A percentile compares a stretch with the other conserved stretches of the same genome.
phyloP scores from a whole-genome alignment of 2,113 vertebrate species.

The Dromas ardeola region DNA sequence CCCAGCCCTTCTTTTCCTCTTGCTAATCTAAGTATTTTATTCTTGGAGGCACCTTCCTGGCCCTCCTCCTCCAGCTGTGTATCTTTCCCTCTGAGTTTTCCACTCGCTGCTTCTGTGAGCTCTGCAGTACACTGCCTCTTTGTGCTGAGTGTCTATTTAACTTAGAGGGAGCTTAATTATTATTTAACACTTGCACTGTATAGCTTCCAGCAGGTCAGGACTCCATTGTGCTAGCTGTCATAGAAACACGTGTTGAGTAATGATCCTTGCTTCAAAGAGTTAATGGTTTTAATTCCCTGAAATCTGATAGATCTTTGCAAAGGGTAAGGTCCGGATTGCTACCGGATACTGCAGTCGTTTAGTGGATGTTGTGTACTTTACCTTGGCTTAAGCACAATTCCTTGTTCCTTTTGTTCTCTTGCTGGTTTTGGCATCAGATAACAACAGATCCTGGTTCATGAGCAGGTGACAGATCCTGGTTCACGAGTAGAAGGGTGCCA shows the following conservation, averaged over 20 bases:
- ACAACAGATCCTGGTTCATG: constrained; percentile 15
- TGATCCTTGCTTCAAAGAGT: constrained; percentile 5
- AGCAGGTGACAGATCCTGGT: neutral
- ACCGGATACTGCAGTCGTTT: neutral
- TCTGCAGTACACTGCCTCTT: constrained; percentile 34
- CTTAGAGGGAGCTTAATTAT: constrained; percentile 46
- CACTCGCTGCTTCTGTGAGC: neutral
- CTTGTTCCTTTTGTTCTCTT: neutral
- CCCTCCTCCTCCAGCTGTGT: neutral
- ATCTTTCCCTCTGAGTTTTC: neutral
- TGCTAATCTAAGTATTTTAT: neutral
- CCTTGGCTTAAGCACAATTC: neutral
- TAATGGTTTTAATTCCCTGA: constrained; percentile 41
- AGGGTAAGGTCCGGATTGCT: constrained; percentile 38
- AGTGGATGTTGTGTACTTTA: neutral
- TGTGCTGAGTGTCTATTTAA: constrained; percentile 46
- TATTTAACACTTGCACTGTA: constrained; percentile 30
- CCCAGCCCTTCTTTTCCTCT: neutral
- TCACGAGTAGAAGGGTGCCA: neutral
- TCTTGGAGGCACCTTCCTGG: neutral
- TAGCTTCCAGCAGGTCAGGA: neutral
- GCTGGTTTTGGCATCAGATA: constrained; percentile 10
- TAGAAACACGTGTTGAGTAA: neutral
- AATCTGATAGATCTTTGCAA: constrained; percentile 11
- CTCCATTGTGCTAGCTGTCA: neutral